Evolutionary conservation across 1,140 invertebrate species (phyloP), one percentile per base, ranked within the genome.

Genomic region (Drosophila watanabei): DNA sequence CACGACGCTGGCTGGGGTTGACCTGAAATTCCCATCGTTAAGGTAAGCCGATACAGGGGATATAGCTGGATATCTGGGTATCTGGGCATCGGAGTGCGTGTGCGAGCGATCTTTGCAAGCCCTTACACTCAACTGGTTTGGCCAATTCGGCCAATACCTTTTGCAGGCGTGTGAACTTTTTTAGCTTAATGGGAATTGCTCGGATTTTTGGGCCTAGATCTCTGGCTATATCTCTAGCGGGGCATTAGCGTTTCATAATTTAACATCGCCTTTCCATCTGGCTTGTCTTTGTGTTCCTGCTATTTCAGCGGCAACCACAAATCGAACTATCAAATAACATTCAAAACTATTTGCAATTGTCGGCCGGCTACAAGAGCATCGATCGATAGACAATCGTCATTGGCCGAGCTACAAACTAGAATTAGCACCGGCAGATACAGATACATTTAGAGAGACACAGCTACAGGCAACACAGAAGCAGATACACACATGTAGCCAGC

Each of bases 71-170:
- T 65, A 30, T 56, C 52, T 54, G 32, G 32, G 30, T 54, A 54
- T 54, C 32, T 56, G 33, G 33, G 33, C 20, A 56, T 56, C 49
- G 14, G 14, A 37, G 52, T 37, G 52, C 52, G 52, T 56, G 54
- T 51, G 46, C 54, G 32, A 37, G 79, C 80, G 82, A 91, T 86
- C 71, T 65, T 52, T 89, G 82, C 79, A 90, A 91, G 80, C 86
- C 87, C 43, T 87, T 90, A 77, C 86, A 90, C 86, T 80, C 51
- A 91, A 87, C 82, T 90, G 87, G 73, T 46, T 87, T 52, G 71
- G 75, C 56, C 78, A 82, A 73, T 70, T 76, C 10, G 45, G 56
- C 45, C 18, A 46, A 70, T 56, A 60, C 49, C 20, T 30, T 64
- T n/a, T 61, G 43, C 24, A 35, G 30, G 59, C 70, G 65, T 81